Evolutionary conservation across 2,888 invertebrate genomes (phyloP).

Genomic region (Patella ulyssiponensis): DNA sequence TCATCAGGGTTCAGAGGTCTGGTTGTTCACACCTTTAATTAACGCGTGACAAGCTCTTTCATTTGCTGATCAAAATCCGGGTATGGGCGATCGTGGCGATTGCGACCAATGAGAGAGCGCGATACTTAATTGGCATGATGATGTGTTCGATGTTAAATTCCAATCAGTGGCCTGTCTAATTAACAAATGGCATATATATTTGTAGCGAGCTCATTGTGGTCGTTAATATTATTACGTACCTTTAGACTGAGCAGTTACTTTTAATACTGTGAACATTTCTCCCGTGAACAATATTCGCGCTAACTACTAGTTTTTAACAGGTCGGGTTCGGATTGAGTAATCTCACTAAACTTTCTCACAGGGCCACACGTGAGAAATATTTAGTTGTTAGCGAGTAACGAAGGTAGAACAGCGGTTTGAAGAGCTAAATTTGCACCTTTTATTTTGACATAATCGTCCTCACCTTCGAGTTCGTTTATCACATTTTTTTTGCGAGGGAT

Average conservation of each 20-base stretch:
- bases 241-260: neutral
- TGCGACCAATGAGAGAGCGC: neutral
- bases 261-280: neutral
- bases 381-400: neutral
- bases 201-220: too few relatives aligned
- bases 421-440: constrained; percentile 5
- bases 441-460: neutral
- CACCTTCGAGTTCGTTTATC: neutral
- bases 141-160: neutral
- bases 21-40: neutral
- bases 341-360: too few relatives aligned
- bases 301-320: too few relatives aligned
- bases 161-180: too few relatives aligned
- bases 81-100: neutral
- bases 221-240: too few relatives aligned
- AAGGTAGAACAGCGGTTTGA: neutral
- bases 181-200: too few relatives aligned
- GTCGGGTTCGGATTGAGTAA: too few relatives aligned
- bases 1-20: neutral
- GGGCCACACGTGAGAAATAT: neutral
- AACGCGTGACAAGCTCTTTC: neutral
- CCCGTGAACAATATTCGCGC: neutral
- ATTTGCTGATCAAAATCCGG: neutral
- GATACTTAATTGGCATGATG: neutral
- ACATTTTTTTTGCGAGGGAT: too few relatives aligned